phyloP scores from a whole-genome alignment of 2,113 vertebrate species.

The Choloepus hoffmanni region DNA sequence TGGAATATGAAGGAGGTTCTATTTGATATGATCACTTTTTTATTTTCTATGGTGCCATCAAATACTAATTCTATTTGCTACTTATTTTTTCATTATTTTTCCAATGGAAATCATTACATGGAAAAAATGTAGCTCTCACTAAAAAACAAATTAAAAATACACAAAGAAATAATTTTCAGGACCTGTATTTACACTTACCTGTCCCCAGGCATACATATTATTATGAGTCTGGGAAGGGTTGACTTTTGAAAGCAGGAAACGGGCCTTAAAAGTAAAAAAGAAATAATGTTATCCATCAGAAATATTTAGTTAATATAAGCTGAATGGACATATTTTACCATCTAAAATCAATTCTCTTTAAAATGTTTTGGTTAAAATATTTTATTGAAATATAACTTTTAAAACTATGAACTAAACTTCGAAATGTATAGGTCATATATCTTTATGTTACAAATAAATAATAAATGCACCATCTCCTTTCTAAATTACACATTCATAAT shows the following conservation, averaged over 20 bases:
- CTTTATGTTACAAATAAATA: slow-evolving; percentile 38
- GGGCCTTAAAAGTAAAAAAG: slow-evolving; percentile 89
- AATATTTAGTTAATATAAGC: slow-evolving; percentile 23
- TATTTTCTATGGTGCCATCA: slow-evolving; percentile 48
- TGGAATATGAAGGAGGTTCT: slow-evolving; percentile 19
- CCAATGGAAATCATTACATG: slow-evolving; percentile 49
- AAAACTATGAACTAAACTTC: slow-evolving; percentile 51
- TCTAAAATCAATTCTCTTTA: slow-evolving; percentile 58
- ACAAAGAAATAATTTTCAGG: slow-evolving; percentile 50
- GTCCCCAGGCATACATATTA: slow-evolving; percentile 99
- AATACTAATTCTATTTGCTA: slow-evolving; percentile 66
- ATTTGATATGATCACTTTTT: slow-evolving; percentile 23
- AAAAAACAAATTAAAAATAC: slow-evolving; percentile 55
- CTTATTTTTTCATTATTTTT: slow-evolving; percentile 58
- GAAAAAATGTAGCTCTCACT: slow-evolving; percentile 40
- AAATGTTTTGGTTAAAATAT: slow-evolving; percentile 16
- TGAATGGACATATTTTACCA: slow-evolving; percentile 39
- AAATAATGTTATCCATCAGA: slow-evolving; percentile 65
- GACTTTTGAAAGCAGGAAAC: slow-evolving; percentile 98
- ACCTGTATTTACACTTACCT: slow-evolving; percentile 88
- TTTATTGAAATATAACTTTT: slow-evolving; percentile 47
- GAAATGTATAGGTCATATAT: background rate
- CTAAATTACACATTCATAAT: slow-evolving; percentile 16
- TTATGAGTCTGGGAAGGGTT: slow-evolving; percentile 99
- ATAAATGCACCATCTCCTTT: background rate